Conservation (phyloP, 1,140 invertebrate genomes). For the Homarus americanus region DNA sequence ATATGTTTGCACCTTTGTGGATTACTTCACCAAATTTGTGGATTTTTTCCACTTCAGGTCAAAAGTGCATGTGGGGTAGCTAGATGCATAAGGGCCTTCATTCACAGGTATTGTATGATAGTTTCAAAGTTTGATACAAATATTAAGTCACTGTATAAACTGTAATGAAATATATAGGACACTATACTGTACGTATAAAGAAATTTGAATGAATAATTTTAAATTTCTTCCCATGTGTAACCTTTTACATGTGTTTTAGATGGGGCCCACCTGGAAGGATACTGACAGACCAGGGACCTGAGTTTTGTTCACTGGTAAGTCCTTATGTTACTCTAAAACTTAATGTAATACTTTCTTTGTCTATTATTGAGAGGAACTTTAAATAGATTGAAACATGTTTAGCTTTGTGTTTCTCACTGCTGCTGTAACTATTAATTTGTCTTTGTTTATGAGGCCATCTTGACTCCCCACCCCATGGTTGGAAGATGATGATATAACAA, state of each 20-base stretch:
- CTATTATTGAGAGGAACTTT: neutral
- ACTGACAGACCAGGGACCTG: neutral
- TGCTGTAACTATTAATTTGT: neutral
- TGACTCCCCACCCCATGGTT: neutral
- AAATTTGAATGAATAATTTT: no score
- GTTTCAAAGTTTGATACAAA: neutral
- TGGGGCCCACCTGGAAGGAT: neutral
- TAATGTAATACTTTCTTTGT: neutral
- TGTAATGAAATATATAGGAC: no score
- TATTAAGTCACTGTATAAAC: neutral
- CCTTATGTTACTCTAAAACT: no score
- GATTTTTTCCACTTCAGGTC: neutral
- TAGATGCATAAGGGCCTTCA: neutral
- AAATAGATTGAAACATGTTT: neutral
- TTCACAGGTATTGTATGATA: neutral
- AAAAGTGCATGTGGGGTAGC: neutral
- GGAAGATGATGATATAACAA: neutral
- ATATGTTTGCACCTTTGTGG: constrained; percentile 4
- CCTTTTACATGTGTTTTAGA: neutral
- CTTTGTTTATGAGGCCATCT: no score
- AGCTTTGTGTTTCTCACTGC: neutral
- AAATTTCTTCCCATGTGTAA: neutral
- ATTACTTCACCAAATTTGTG: constrained; percentile 6
- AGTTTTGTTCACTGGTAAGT: constrained; percentile 1
- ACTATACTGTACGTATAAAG: no score